Conservation (phyloP, 2,113 vertebrate species). For the Peromyscus maniculatus region DNA sequence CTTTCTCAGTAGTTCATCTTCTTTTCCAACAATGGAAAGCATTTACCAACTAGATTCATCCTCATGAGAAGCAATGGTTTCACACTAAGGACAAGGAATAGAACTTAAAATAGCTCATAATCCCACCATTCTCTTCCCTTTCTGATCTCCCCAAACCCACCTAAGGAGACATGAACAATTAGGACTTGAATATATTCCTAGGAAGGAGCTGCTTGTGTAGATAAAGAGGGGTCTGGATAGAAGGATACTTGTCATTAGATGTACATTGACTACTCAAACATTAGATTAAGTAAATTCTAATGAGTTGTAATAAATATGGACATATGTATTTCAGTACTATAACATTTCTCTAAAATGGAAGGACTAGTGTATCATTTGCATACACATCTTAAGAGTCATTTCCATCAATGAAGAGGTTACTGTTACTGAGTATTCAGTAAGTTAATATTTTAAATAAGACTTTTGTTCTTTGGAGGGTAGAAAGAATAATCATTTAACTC, state of each 20-base stretch:
- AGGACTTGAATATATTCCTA: not conserved
- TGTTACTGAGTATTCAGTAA: not conserved
- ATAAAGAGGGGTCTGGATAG: not conserved
- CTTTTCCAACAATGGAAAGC: not conserved
- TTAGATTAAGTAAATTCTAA: not conserved
- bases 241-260: not conserved
- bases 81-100: not conserved
- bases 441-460: constrained; percentile 9
- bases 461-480: not conserved
- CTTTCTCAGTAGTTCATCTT: not conserved
- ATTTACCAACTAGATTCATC: not conserved
- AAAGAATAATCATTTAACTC: not conserved
- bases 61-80: not conserved
- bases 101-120: not conserved
- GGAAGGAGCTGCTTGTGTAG: not conserved
- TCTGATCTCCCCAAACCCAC: not conserved
- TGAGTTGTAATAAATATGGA: not conserved
- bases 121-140: not conserved
- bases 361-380: not conserved
- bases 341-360: not conserved
- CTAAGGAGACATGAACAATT: not conserved
- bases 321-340: not conserved
- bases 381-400: not conserved
- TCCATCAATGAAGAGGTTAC: not conserved
- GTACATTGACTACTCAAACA: not conserved